Base-by-base conservation (phyloP, 2,797 vertebrate species). In the Melanotaenia nigrans region DNA sequence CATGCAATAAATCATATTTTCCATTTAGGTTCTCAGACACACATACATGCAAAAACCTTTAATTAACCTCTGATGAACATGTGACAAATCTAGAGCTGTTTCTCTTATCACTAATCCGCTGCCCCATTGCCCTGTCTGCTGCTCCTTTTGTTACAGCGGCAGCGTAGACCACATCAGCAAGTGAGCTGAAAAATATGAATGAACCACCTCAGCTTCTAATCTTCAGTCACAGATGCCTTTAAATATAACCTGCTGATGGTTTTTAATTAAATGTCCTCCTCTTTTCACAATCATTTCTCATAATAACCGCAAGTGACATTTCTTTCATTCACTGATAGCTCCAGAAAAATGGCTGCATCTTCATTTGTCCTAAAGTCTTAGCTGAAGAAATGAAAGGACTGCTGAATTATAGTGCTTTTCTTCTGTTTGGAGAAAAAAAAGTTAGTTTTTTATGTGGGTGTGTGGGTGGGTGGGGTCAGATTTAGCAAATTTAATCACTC, bases 31-130 rank as follows among this genome's bases (percentile, higher is more conserved):
- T 65, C 32, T 18, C 11, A 61, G 20, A 71, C 61, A 57, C 65
- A 57, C 38, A 60, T 24, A 65, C 28, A 66, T 28, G 67, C 58
- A 71, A 42, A 70, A 20, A 62, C 47, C 68, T 84, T 85, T 88
- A 80, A 92, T 88, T 90, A 89, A 89, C 87, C 75, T 75, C 77
- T 53, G 38, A 73, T 70, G 84, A 87, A 82, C 76, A 72, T 83
- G 85, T 87, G 85, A 81, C 80, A 77, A 20, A 88, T 91, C 58
- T 65, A 57, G 55, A 82, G 76, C 74, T 2, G 28, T 74, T 88
- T 85, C 53, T 55, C 79, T 88, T 84, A 87, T 88, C 85, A 70
- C 61, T 81, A 68, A 86, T 78, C 68, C 60, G 3, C 63, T 61
- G 65, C 40, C 85, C 87, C 89, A 90, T 90, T 87, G 73, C 74